Percentiles rank a stretch among this genome's conserved stretches.
Conservation (phyloP, 2,113 vertebrate genomes). For the Eubucco bourcierii region DNA sequence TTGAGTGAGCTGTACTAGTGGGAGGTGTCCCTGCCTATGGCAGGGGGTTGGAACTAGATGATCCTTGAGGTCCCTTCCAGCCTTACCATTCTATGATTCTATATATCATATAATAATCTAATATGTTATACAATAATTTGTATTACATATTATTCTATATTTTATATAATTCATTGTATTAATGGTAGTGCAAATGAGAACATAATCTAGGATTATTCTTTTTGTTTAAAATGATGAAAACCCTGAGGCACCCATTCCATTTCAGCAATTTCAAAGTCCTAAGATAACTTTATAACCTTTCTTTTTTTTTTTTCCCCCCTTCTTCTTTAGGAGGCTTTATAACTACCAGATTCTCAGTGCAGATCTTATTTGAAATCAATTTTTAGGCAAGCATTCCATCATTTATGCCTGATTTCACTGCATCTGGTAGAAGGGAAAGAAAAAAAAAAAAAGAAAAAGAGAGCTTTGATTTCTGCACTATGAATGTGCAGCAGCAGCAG, state of each 20-base stretch:
- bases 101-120: too few species aligned
- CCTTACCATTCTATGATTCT: too few species aligned
- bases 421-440: background rate
- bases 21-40: too few species aligned
- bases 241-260: background rate
- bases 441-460: background rate
- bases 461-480: background rate
- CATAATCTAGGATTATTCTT: background rate
- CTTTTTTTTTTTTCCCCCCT: background rate
- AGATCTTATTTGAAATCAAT: background rate
- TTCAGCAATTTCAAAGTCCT: background rate
- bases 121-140: too few species aligned
- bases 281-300: background rate
- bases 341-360: background rate
- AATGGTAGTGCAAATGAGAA: background rate
- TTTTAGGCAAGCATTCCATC: background rate
- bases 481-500: background rate
- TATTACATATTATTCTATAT: too few species aligned
- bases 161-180: background rate
- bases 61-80: too few species aligned
- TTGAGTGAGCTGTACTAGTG: too few species aligned
- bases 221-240: rapidly evolving
- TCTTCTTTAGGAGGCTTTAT: background rate
- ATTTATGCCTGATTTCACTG: background rate
- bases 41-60: too few species aligned